Conservation (phyloP, 2,888 invertebrate genomes). For the Hydraecia micacea region DNA sequence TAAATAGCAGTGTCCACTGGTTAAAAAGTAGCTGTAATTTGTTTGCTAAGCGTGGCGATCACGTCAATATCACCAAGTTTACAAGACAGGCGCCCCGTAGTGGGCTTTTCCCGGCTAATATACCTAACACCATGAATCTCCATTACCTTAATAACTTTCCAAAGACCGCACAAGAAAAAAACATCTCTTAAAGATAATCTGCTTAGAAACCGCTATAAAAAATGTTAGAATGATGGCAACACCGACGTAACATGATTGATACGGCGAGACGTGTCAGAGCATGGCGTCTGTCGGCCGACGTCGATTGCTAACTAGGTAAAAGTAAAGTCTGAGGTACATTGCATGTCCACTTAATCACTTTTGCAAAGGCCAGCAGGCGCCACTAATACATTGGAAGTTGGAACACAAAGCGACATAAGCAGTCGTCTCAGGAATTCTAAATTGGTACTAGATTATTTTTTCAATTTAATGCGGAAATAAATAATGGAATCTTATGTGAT, state of each 20-base stretch:
- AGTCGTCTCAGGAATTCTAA: slow-evolving; percentile 35
- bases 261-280: slow-evolving; percentile 63
- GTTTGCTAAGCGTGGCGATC: background rate
- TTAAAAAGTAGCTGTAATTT: background rate
- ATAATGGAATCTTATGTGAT: slow-evolving; percentile 25
- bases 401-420: slow-evolving; percentile 42
- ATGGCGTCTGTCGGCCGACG: slow-evolving; percentile 64
- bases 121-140: slow-evolving; percentile 15
- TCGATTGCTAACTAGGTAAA: slow-evolving; percentile 59
- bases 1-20: background rate
- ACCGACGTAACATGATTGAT: slow-evolving; percentile 70
- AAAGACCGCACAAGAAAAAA: slow-evolving; percentile 47
- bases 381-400: slow-evolving; percentile 47
- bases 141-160: slow-evolving; percentile 31
- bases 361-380: slow-evolving; percentile 54
- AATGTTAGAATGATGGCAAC: slow-evolving; percentile 53
- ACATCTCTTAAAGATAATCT: slow-evolving; percentile 42
- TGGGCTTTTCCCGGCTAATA: background rate
- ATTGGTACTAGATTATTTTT: slow-evolving; percentile 42
- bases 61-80: slow-evolving; percentile 4
- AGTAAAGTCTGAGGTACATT: slow-evolving; percentile 52
- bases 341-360: slow-evolving; percentile 59
- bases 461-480: slow-evolving; percentile 42
- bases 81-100: background rate
- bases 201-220: slow-evolving; percentile 46